phyloP scores from a whole-genome alignment of 2,888 invertebrate genomes.

The Halictus quadricinctus region DNA sequence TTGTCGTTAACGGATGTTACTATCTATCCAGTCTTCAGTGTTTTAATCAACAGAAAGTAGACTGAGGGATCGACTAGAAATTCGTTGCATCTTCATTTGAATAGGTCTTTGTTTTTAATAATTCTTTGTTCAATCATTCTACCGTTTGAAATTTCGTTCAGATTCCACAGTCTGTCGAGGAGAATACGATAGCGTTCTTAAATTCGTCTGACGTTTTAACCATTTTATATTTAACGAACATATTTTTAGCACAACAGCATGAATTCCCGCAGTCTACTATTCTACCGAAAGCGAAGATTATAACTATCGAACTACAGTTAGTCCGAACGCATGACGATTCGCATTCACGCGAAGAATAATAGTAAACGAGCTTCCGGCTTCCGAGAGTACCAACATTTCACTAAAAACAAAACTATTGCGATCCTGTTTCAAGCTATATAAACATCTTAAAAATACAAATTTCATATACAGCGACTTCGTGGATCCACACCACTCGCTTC shows the following conservation, averaged over 20 bases:
- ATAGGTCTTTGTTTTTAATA: not conserved
- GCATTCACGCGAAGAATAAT: not conserved
- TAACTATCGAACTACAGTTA: not conserved
- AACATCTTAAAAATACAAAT: not conserved
- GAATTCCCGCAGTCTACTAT: not conserved
- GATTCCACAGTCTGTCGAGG: not conserved
- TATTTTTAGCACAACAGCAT: too few relatives aligned
- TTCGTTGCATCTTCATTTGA: not conserved
- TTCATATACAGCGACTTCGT: not conserved
- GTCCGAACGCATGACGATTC: not conserved
- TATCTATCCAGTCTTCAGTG: not conserved
- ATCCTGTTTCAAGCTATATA: not conserved
- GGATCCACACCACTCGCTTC: not conserved
- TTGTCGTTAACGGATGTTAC: not conserved
- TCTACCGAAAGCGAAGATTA: not conserved
- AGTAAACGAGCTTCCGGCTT: not conserved
- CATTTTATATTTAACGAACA: not conserved
- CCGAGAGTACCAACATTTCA: not conserved
- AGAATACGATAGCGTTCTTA: not conserved
- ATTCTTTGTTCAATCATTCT: not conserved
- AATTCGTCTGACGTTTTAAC: not conserved
- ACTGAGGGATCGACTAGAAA: not conserved
- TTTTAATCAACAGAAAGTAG: not conserved
- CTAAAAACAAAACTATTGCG: not conserved
- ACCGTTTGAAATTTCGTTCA: not conserved